Percentiles rank a stretch among this genome's conserved stretches.
Conservation (phyloP, 2,113 vertebrate genomes). For the Poecile atricapillus region DNA sequence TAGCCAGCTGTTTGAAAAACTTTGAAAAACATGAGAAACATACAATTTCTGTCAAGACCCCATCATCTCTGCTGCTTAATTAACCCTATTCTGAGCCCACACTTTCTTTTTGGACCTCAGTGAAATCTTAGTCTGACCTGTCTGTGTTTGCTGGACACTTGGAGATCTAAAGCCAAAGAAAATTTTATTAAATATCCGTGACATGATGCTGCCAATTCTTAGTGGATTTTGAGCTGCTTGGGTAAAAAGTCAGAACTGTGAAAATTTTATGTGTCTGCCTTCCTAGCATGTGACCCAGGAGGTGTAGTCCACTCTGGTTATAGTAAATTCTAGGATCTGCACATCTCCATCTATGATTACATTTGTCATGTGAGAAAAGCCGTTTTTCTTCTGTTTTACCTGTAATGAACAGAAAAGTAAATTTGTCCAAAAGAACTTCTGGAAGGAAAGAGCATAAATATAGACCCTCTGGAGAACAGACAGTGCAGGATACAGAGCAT, state of each 20-base stretch:
- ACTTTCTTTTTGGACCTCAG: neutral
- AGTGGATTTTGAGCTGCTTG: neutral
- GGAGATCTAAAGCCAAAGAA: neutral
- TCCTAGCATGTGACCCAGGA: neutral
- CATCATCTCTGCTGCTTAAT: neutral
- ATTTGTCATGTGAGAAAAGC: neutral
- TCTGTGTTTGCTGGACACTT: neutral
- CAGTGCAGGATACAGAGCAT: neutral
- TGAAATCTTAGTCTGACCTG: neutral
- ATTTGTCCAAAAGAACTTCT: neutral
- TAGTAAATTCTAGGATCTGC: neutral
- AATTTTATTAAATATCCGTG: neutral
- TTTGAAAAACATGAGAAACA: neutral
- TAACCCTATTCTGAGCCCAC: neutral
- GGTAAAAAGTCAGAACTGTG: neutral
- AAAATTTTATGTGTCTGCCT: neutral
- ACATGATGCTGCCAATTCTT: neutral
- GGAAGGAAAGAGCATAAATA: rapidly evolving
- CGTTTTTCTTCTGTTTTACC: neutral
- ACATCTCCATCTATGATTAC: neutral
- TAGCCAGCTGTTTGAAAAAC: neutral
- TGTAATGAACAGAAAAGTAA: neutral
- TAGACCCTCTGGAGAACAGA: neutral
- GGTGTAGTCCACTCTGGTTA: neutral
- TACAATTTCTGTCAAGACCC: neutral